Conservation (phyloP, 2,888 invertebrate genomes). For the Phalera bucephala region DNA sequence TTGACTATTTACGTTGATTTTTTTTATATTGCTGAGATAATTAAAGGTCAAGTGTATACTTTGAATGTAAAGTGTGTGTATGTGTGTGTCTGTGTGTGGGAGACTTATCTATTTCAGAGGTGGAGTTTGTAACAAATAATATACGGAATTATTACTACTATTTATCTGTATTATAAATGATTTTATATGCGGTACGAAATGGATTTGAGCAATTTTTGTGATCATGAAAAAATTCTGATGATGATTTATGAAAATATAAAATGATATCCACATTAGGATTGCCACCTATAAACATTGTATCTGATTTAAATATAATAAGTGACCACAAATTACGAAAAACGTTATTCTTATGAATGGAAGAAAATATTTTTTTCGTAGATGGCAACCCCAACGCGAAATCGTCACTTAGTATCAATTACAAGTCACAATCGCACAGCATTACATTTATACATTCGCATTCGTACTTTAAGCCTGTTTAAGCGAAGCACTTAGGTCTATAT, state of each 20-base stretch:
- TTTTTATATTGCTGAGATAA: too few species aligned
- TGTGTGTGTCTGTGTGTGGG: too few species aligned
- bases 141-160: too few species aligned
- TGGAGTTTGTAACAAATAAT: too few species aligned
- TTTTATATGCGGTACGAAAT: background rate
- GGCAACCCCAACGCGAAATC: constrained; percentile 1
- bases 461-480: constrained; percentile 26
- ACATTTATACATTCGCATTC: constrained; percentile 27
- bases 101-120: too few species aligned
- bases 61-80: too few species aligned
- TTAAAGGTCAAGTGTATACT: too few species aligned
- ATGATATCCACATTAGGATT: background rate
- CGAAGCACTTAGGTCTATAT: constrained; percentile 38
- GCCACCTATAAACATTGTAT: background rate
- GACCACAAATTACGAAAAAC: too few species aligned
- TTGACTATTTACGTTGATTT: too few species aligned
- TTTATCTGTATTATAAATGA: background rate
- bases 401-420: constrained; percentile 2
- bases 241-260: background rate
- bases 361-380: constrained; percentile 3
- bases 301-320: too few species aligned
- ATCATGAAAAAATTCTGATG: background rate
- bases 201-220: constrained; percentile 2
- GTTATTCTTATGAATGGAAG: background rate
- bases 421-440: constrained; percentile 17